These are phyloP conservation scores for Nothura maculosa DNA, from an alignment of 2,797 vertebrate species.

Conservation along the genomic window DNA sequence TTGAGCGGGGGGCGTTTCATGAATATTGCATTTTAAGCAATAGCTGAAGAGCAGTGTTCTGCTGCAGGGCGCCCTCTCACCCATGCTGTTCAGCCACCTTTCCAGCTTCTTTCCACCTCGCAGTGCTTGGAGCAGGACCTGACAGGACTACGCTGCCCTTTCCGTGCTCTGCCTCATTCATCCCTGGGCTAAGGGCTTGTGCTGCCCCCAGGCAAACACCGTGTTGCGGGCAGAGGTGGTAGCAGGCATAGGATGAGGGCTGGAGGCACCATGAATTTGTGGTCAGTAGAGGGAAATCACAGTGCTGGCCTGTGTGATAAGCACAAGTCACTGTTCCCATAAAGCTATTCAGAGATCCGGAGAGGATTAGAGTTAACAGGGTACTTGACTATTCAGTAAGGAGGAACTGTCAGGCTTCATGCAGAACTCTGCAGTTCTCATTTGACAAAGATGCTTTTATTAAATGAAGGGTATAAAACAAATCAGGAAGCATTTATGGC, in stretches of 20 bases:
- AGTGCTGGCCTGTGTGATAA: background rate
- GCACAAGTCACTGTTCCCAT: background rate
- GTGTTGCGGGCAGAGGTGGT: background rate
- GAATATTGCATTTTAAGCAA: background rate
- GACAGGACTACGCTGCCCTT: background rate
- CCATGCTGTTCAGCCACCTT: constrained; percentile 5
- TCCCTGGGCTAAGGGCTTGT: background rate
- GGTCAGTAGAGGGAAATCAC: background rate
- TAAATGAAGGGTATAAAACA: background rate
- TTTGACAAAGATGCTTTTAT: background rate
- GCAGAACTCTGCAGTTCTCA: background rate
- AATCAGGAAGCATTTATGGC: background rate
- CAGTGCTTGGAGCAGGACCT: background rate
- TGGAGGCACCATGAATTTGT: background rate
- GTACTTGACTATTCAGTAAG: background rate
- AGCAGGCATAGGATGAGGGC: background rate
- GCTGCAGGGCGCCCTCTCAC: background rate
- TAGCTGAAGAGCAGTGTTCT: background rate
- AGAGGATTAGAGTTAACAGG: background rate
- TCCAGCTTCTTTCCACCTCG: constrained; percentile 7
- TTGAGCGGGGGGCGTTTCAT: background rate
- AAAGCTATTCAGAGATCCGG: background rate
- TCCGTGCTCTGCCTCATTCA: background rate
- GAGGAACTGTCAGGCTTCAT: background rate
- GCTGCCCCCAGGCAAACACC: background rate